Base-by-base conservation (phyloP, 2,113 vertebrate species). In the Orientallactaga bullata region DNA sequence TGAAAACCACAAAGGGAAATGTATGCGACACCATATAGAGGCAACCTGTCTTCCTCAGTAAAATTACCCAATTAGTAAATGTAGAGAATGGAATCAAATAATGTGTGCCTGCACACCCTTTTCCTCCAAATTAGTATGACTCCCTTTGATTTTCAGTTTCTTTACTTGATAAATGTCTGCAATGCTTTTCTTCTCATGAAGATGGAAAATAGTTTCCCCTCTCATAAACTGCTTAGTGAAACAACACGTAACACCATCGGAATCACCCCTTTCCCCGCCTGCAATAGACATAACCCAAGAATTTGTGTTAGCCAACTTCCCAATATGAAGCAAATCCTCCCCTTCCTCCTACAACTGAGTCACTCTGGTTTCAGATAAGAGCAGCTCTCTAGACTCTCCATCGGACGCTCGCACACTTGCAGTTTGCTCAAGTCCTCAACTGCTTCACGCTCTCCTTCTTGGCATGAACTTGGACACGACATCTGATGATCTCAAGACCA, bases 311-410 rank as follows among this genome's bases (percentile, higher is more conserved):
- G 88, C 32, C 72, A 90, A 96, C 89, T 95, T 95, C 84, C 94
- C 95, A 94, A 39, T 71, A 72, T 96, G 97, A 96, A 94, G 95
- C 95, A 97, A 97, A 95, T 6, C 76, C 74, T 85, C 90, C 81
- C 74, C 92, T 96, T 96, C 97, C 95, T 97, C 92, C 93, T 74
- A 55, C 55, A 79, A 93, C 77, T 97, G 96, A 96, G 97, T 96
- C 97, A 97, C 80, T 88, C 89, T 55, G 42, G 91, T 42, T 58
- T 63, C 18, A 95, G 95, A 96, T 91, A 96, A 79, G 37, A 84
- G 86, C 5, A 76, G 63, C 91, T 96, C 91, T 80, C 96, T 94
- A 97, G 96, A 79, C 55, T 69, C 80, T 83, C 69, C n/a, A 37
- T 68, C 79, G 51, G 72, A 42, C 82, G 61, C 72, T 89, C 91